Conservation (phyloP, 2,113 vertebrate species). For the Scatophagus argus region DNA sequence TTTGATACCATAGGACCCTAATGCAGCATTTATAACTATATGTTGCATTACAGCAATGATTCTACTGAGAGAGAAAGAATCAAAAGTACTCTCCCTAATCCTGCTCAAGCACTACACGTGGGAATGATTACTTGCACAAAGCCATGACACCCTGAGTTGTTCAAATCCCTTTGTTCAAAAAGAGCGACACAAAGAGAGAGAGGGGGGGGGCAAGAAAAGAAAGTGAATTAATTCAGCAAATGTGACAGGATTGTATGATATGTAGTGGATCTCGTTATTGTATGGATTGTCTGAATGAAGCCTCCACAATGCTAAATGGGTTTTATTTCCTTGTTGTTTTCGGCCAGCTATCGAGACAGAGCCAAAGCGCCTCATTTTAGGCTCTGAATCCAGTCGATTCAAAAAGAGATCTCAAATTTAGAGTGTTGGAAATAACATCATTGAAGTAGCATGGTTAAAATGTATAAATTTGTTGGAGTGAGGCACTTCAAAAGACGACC, state of each 20-base stretch:
- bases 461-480: conserved; percentile 40
- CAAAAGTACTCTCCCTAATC: conserved; percentile 76
- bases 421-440: conserved; percentile 36
- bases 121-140: conserved; percentile 78
- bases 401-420: conserved; percentile 36
- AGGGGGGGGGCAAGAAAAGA: conserved; percentile 47
- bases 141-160: conserved; percentile 75
- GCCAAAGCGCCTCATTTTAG: not conserved
- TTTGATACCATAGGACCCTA: conserved; percentile 8
- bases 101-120: conserved; percentile 73
- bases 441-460: conserved; percentile 46
- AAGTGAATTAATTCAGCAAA: conserved; percentile 68
- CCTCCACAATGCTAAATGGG: conserved; percentile 12
- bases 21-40: not conserved
- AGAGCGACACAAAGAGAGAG: conserved; percentile 60
- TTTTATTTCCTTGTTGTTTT: conserved; percentile 43
- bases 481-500: conserved; percentile 61
- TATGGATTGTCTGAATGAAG: conserved; percentile 45
- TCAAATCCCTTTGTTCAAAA: conserved; percentile 78
- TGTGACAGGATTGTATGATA: conserved; percentile 61
- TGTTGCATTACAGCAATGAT: conserved; percentile 42
- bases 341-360: conserved; percentile 13
- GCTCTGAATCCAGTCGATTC: conserved; percentile 32
- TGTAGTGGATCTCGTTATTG: conserved; percentile 59
- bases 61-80: conserved; percentile 64